Evolutionary conservation across 2,113 vertebrate species (phyloP).

Genomic region (Cepphus grylle): DNA sequence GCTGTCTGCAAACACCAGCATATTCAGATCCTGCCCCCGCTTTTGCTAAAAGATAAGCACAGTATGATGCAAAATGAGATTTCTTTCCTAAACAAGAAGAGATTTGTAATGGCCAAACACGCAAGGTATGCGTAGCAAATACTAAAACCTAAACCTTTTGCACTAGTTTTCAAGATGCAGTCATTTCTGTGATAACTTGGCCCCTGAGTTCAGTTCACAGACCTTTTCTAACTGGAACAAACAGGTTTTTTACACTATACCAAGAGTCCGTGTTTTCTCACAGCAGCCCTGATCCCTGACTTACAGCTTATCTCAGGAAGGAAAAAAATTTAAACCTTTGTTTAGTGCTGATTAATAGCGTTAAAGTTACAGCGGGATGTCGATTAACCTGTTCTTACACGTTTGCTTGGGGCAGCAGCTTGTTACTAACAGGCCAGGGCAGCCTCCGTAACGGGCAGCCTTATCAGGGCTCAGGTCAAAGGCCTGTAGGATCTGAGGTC

Average conservation of each 20-base stretch:
- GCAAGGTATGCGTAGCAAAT: conserved; percentile 5
- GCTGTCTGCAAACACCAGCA: conserved; percentile 15
- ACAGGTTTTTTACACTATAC: not conserved
- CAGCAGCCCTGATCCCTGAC: not conserved
- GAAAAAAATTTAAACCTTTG: not conserved
- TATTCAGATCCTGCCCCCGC: not conserved
- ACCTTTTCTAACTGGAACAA: not conserved
- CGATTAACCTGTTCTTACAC: not conserved
- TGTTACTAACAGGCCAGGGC: not conserved
- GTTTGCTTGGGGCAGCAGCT: not conserved
- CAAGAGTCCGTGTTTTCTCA: not conserved
- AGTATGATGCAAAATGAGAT: conserved; percentile 7
- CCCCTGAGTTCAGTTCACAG: not conserved
- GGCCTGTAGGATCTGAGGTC: not conserved
- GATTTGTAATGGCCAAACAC: not conserved
- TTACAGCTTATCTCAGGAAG: not conserved
- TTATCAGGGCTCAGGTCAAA: not conserved
- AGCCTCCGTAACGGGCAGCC: not conserved
- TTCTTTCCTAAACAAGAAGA: conserved; percentile 11
- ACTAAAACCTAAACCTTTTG: not conserved
- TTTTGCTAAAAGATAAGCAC: conserved; percentile 24
- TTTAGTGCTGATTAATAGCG: not conserved
- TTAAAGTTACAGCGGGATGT: not conserved
- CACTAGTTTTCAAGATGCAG: not conserved
- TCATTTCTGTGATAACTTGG: not conserved